Evolutionary conservation across 2,888 invertebrate genomes (phyloP).

Genomic region (Papilio elwesi): DNA sequence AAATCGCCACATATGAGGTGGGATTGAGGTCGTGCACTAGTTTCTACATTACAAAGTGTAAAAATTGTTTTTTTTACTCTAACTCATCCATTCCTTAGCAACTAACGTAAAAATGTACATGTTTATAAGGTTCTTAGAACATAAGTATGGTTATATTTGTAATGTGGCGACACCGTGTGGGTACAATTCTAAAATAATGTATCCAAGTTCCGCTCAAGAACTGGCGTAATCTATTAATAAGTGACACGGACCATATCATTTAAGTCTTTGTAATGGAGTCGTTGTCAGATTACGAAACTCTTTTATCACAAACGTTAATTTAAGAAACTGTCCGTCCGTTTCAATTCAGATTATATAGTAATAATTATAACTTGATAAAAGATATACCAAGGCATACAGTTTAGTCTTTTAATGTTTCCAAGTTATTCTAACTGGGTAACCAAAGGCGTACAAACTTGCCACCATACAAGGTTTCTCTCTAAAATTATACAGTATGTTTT

Average conservation of each 20-base stretch:
- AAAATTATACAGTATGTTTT: no score
- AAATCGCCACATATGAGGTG: neutral
- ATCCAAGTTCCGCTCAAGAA: constrained; percentile 4
- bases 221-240: constrained; percentile 28
- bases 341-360: no score
- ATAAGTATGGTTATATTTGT: constrained; percentile 24
- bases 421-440: no score
- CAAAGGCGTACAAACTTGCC: no score
- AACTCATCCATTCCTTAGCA: neutral
- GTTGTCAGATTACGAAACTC: neutral
- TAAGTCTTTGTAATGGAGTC: constrained; percentile 15
- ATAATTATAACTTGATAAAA: no score
- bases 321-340: no score
- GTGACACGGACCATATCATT: constrained; percentile 6
- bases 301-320: no score
- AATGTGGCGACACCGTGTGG: constrained; percentile 19
- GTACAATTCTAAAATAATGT: constrained; percentile 30
- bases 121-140: neutral
- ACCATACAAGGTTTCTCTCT: no score
- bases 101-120: neutral
- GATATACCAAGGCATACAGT: no score
- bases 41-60: neutral
- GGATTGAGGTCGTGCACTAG: constrained; percentile 3
- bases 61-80: neutral
- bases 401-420: no score